phyloP scores from a whole-genome alignment of 2,113 vertebrate species.

The Plecturocebus donacophilus region DNA sequence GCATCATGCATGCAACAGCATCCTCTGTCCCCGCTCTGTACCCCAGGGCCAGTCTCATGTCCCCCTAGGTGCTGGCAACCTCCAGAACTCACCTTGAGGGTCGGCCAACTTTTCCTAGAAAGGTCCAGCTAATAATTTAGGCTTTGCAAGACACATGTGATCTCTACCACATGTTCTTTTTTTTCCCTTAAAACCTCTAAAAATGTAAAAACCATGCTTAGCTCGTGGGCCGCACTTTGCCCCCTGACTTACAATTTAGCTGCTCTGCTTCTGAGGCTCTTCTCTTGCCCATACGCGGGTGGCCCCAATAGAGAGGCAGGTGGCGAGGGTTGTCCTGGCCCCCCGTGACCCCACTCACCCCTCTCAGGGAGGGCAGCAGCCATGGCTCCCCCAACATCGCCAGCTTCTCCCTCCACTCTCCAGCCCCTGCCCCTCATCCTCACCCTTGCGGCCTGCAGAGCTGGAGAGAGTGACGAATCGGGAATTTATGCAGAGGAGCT shows the following conservation, averaged over 20 bases:
- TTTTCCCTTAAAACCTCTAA: background rate
- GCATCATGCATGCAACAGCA: rapidly evolving
- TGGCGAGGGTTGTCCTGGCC: background rate
- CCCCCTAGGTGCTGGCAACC: background rate
- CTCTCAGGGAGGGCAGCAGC: background rate
- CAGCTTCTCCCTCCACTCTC: background rate
- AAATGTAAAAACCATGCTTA: background rate
- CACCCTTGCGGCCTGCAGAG: background rate
- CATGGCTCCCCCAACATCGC: rapidly evolving
- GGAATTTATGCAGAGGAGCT: background rate
- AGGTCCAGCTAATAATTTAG: background rate
- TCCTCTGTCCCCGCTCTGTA: background rate
- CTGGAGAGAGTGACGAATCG: background rate
- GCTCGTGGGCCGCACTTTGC: background rate
- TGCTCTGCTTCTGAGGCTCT: background rate
- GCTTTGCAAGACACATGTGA: background rate
- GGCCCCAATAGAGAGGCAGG: background rate
- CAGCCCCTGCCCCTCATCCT: background rate
- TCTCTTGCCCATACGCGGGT: background rate
- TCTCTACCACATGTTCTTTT: background rate
- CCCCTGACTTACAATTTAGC: background rate
- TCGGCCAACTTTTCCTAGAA: background rate
- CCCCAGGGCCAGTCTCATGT: rapidly evolving
- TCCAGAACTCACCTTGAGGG: background rate
- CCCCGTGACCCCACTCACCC: background rate